Conservation (phyloP, 2,113 vertebrate genomes). For the Podarcis cretensis region DNA sequence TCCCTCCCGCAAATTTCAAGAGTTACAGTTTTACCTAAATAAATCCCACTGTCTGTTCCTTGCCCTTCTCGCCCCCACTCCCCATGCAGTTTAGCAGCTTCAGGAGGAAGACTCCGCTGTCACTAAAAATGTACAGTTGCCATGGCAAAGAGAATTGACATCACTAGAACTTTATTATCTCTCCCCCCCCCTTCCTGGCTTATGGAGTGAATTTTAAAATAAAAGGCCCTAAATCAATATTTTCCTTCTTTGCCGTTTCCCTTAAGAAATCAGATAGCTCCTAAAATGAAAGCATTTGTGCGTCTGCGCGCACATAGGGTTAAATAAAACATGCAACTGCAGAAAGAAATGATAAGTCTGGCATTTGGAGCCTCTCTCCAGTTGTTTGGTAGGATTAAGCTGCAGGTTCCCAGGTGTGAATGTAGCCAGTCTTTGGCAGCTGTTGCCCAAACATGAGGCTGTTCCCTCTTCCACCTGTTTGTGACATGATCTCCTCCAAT, state of each 20-base stretch:
- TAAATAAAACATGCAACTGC: background rate
- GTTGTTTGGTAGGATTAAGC: slow-evolving; percentile 1
- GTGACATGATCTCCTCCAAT: slow-evolving; percentile 15
- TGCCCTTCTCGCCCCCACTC: slow-evolving; percentile 59
- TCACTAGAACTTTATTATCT: slow-evolving; percentile 62
- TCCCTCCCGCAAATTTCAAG: slow-evolving; percentile 42
- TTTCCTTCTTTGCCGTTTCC: slow-evolving; percentile 23
- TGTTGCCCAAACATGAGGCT: slow-evolving; percentile 50
- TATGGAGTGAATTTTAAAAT: background rate
- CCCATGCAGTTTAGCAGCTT: slow-evolving; percentile 62
- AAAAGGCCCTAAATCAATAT: slow-evolving; percentile 9
- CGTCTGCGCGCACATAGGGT: background rate
- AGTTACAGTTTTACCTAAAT: slow-evolving; percentile 57
- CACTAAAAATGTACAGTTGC: slow-evolving; percentile 71
- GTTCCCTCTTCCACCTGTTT: background rate
- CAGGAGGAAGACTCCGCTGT: slow-evolving; percentile 68
- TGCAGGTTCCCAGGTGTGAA: slow-evolving; percentile 24
- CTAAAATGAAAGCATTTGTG: background rate
- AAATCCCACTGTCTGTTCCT: slow-evolving; percentile 53
- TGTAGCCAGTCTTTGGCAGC: slow-evolving; percentile 38
- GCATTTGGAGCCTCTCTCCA: slow-evolving; percentile 9
- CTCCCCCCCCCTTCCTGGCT: background rate
- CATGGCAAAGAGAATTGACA: slow-evolving; percentile 65
- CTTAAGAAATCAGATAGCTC: slow-evolving; percentile 20
- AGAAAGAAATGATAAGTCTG: background rate